Conservation (phyloP, 2,113 vertebrate species). For the Rhipidura dahli region DNA sequence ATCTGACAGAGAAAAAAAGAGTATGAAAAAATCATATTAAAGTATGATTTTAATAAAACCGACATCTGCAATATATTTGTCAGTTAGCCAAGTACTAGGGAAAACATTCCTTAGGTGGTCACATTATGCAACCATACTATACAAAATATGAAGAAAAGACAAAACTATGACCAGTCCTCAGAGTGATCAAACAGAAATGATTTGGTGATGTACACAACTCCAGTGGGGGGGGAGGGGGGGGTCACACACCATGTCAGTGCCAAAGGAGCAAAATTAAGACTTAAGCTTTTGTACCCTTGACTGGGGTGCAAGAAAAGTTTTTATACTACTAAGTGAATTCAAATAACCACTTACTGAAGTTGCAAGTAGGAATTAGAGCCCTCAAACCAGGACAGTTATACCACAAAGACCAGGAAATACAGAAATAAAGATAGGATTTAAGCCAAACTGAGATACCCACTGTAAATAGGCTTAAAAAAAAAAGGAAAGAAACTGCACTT, state of each 20-base stretch:
- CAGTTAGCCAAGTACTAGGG: not conserved
- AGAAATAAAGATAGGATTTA: not conserved
- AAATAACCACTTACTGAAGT: not conserved
- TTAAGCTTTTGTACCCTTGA: not conserved
- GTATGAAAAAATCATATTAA: too few relatives aligned
- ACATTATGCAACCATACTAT: not conserved
- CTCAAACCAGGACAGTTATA: not conserved
- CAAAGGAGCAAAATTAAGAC: not conserved
- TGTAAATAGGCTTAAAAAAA: not conserved
- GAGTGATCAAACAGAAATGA: not conserved
- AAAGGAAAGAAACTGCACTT: not conserved
- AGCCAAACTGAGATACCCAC: not conserved
- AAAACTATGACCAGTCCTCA: not conserved
- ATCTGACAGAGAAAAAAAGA: not conserved
- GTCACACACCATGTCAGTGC: not conserved
- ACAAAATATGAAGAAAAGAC: not conserved
- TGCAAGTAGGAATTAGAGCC: not conserved
- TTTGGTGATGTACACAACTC: not conserved
- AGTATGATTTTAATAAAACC: not conserved
- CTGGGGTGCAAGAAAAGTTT: not conserved
- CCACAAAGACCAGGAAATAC: not conserved
- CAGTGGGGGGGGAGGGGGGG: accelerated
- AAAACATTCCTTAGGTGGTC: not conserved
- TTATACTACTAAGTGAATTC: not conserved
- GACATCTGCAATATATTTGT: not conserved